phyloP scores from a whole-genome alignment of 2,113 vertebrate genomes.

The Oreochromis tanganicae region DNA sequence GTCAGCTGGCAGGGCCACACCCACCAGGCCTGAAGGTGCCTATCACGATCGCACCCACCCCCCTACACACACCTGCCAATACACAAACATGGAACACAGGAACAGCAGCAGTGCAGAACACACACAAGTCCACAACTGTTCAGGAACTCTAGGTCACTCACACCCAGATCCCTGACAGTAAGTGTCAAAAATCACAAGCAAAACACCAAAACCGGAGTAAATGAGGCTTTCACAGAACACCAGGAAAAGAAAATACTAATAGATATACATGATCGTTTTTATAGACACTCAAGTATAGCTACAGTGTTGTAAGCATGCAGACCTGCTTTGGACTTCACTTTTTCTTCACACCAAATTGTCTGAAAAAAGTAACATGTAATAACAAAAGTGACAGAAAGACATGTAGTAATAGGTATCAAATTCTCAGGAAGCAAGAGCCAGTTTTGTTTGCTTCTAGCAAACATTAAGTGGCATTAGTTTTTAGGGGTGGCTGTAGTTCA shows the following conservation, averaged over 20 bases:
- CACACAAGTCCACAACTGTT: too few relatives aligned
- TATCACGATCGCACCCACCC: neutral
- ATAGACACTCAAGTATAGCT: neutral
- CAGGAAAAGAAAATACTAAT: neutral
- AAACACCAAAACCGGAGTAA: neutral
- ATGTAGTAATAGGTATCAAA: neutral
- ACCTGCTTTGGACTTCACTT: neutral
- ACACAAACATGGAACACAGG: neutral
- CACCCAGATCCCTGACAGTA: neutral
- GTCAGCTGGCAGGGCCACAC: neutral
- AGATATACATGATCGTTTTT: neutral
- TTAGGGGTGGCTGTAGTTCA: neutral
- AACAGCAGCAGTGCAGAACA: neutral
- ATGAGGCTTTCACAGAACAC: neutral
- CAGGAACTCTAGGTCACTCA: neutral
- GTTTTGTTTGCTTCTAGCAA: neutral
- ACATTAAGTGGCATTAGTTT: neutral
- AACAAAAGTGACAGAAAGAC: neutral
- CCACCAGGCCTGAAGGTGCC: neutral
- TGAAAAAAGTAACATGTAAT: neutral
- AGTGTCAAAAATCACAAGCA: neutral
- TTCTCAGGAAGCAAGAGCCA: neutral
- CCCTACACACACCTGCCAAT: neutral
- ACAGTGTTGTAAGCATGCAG: neutral
- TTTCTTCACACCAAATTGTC: neutral